A percentile compares a stretch with the other conserved stretches of the same genome.
Evolutionary conservation across 2,797 vertebrate genomes (phyloP).

Genomic region (Rousettus madagascariensis): DNA sequence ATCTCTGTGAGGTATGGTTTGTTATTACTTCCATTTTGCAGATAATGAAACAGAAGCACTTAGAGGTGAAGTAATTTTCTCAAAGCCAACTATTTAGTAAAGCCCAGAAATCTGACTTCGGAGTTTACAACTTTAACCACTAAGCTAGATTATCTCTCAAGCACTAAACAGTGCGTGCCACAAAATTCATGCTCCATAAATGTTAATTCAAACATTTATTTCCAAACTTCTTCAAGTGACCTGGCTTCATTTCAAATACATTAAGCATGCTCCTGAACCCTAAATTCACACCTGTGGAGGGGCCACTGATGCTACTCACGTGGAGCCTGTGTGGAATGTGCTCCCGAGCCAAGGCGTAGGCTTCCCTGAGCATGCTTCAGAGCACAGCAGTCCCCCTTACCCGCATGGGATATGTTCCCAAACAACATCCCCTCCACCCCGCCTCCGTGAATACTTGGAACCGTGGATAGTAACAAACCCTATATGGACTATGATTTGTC

Average conservation of each 20-base stretch:
- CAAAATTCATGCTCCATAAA: not conserved
- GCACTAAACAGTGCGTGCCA: not conserved
- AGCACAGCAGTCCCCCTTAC: not conserved
- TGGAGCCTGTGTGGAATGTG: not conserved
- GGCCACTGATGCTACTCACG: not conserved
- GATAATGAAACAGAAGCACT: not conserved
- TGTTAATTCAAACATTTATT: not conserved
- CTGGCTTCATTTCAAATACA: not conserved
- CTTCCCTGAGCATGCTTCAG: not conserved
- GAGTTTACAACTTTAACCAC: not conserved
- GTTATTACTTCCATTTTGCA: not conserved
- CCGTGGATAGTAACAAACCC: not conserved
- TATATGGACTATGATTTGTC: not conserved
- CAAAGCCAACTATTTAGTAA: not conserved
- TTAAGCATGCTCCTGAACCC: not conserved
- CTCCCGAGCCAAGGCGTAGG: not conserved
- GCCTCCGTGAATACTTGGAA: too few species aligned
- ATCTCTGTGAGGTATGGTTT: not conserved
- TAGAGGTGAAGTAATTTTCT: not conserved
- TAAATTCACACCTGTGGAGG: not conserved
- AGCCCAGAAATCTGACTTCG: not conserved
- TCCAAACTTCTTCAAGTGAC: not conserved
- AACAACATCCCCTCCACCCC: too few species aligned
- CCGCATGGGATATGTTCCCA: not conserved
- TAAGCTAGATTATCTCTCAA: not conserved